These are phyloP conservation scores for Calameuta filiformis DNA, from an alignment of 2,888 invertebrate genomes.

Conservation along the genomic window DNA sequence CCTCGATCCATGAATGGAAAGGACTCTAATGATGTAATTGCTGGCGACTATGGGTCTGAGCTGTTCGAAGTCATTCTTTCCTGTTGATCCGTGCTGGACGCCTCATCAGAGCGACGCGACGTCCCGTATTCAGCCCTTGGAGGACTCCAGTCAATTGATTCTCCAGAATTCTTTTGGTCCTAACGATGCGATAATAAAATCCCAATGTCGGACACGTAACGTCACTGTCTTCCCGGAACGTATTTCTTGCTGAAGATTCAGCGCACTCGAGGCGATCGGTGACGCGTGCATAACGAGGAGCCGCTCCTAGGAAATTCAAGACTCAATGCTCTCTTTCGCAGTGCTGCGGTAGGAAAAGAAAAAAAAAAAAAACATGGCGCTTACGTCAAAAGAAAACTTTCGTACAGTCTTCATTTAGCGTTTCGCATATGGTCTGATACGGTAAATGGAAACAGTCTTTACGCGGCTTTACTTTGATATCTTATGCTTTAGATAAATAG, in stretches of 20 bases:
- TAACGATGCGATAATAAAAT: not conserved
- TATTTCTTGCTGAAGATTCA: not conserved
- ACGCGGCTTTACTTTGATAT: not conserved
- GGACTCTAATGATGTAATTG: not conserved
- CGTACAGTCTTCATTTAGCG: not conserved
- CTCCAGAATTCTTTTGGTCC: not conserved
- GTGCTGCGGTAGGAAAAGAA: too few relatives aligned
- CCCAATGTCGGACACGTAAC: not conserved
- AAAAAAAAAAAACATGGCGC: not conserved
- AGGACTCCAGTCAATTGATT: not conserved
- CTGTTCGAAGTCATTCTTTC: constrained; percentile 1
- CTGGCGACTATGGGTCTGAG: constrained; percentile 3
- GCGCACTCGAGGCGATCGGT: not conserved
- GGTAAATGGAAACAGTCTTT: not conserved
- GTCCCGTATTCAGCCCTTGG: not conserved
- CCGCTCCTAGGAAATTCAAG: constrained; percentile 17
- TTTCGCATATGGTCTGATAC: not conserved
- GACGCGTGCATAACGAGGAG: constrained; percentile 13
- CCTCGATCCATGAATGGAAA: not conserved
- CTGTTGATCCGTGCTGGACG: not conserved
- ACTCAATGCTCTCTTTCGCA: not conserved
- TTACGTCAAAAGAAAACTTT: not conserved
- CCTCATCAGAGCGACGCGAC: not conserved
- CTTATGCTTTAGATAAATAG: not conserved
- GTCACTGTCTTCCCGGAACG: not conserved